Evolutionary conservation across 2,797 vertebrate genomes (phyloP).

Genomic region (Coilia nasus): DNA sequence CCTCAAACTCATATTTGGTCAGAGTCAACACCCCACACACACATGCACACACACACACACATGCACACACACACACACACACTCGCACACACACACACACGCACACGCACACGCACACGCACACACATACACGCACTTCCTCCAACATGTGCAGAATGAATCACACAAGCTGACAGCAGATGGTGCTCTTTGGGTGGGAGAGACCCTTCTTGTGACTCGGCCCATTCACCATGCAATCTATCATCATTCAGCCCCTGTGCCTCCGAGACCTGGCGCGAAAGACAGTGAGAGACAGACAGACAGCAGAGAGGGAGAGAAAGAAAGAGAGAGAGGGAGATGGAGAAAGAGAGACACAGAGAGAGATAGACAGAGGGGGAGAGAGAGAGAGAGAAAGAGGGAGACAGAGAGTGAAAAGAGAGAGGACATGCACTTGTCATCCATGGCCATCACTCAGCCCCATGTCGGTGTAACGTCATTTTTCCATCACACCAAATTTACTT

Average conservation of each 20-base stretch:
- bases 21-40: background rate
- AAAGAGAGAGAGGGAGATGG: too few species aligned
- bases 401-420: slow-evolving; percentile 49
- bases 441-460: slow-evolving; percentile 74
- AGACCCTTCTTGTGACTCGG: slow-evolving; percentile 49
- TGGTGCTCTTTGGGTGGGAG: slow-evolving; percentile 81
- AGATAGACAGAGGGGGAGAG: background rate
- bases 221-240: slow-evolving; percentile 67
- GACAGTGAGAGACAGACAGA: background rate
- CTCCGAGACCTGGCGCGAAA: slow-evolving; percentile 24
- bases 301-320: slow-evolving; percentile 45
- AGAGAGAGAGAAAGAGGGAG: background rate
- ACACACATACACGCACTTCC: slow-evolving; percentile 58
- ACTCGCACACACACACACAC: slow-evolving; percentile 43
- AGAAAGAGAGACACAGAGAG: background rate
- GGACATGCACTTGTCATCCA: slow-evolving; percentile 73
- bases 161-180: slow-evolving; percentile 78
- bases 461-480: slow-evolving; percentile 68
- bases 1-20: slow-evolving; percentile 19
- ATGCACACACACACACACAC: slow-evolving; percentile 30
- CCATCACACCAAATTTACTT: slow-evolving; percentile 69
- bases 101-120: slow-evolving; percentile 54
- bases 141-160: slow-evolving; percentile 66
- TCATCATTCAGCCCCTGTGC: slow-evolving; percentile 69
- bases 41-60: background rate